These are phyloP conservation scores for Eulemur rufifrons DNA, from an alignment of 2,113 vertebrate genomes.

Conservation along the genomic window DNA sequence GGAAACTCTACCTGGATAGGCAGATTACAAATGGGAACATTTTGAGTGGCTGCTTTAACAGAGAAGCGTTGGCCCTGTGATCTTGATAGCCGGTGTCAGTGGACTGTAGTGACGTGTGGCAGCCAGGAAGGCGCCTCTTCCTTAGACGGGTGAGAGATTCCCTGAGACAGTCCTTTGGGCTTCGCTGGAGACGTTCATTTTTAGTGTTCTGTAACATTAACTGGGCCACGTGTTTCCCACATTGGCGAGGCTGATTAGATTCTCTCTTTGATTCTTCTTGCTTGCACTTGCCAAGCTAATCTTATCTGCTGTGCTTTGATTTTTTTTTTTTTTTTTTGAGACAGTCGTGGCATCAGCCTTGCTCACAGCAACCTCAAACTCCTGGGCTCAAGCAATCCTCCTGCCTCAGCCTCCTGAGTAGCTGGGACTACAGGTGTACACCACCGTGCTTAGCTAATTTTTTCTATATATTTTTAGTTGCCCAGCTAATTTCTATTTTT, in stretches of 20 bases:
- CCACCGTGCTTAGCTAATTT: no score
- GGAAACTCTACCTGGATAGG: background rate
- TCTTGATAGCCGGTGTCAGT: background rate
- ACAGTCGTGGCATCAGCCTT: no score
- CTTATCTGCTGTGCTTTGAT: background rate
- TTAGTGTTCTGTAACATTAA: background rate
- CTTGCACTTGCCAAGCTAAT: no score
- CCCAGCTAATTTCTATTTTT: no score
- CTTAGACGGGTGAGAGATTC: background rate
- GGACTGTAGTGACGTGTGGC: accelerated
- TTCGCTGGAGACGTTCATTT: background rate
- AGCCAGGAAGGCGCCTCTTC: background rate
- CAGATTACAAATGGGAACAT: background rate
- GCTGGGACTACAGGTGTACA: no score
- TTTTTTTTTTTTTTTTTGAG: background rate
- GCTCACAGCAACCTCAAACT: no score
- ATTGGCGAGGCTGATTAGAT: background rate
- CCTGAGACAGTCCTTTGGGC: background rate
- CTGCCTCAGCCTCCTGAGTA: no score
- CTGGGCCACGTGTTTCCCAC: background rate
- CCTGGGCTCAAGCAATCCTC: no score
- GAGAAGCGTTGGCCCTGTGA: background rate
- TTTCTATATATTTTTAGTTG: no score
- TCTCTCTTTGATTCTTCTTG: background rate
- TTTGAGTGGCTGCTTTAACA: background rate